Base-by-base conservation (phyloP, 2,113 vertebrate genomes). In the Syngnathus floridae region DNA sequence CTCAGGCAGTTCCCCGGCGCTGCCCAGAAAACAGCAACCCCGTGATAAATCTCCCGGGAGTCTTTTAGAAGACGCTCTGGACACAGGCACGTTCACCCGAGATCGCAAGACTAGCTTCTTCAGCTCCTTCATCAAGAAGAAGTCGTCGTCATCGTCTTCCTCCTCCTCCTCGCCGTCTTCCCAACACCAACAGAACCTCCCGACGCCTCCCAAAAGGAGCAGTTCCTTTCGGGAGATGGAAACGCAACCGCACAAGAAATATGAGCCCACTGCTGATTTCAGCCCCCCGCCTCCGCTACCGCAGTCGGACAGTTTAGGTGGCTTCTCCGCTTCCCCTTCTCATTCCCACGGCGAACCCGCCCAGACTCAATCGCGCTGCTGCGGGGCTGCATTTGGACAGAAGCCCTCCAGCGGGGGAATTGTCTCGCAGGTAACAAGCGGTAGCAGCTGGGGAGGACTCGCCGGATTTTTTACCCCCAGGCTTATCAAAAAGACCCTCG, bases 41-140 rank as follows among this genome's bases (percentile, higher is more conserved):
- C 90, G 95, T 74, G 97, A 98, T 74, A 98, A 98, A 84, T 98
- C 95, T 51, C 94, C 97, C 55, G 92, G 90, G 84, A 93, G 92
- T 89, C 90, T 97, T 48, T 73, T 96, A 78, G 95, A 97, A 70
- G 97, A 99, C 49, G 78, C 90, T 67, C 91, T 93, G 82, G 96
- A 99, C 59, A 70, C 83, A 86, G 93, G 94, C 62, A 93, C 93
- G n/a, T 98, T 99, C 78, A 96, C 93, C 36, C 90, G 97, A 69
- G 96, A 98, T 78, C 93, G 97, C 64, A 98, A 98, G 79, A 93
- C 95, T 1, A 94, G 95, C 78, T 99, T 99, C 91, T 99, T 99
- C 87, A 99, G 97, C 85, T 99, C 97, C 45, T 99, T 99, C 71
- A 99, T 99, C 86, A 99, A 93, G 87, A 98, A 98, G 86, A 97